Evolutionary conservation across 2,113 vertebrate species (phyloP).

Genomic region (Lampris megalopsis): DNA sequence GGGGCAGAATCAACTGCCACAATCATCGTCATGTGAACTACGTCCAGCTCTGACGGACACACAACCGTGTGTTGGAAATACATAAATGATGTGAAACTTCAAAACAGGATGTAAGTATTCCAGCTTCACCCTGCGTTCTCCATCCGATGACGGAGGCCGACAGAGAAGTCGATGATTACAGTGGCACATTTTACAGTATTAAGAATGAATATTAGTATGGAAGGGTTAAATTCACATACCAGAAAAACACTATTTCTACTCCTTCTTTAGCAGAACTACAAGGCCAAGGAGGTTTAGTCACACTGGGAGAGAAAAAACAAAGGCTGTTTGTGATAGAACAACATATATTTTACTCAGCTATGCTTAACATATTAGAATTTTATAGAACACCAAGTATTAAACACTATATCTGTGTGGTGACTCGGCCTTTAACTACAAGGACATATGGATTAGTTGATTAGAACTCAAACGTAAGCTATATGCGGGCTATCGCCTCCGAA

Average conservation of each 20-base stretch:
- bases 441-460: too few relatives aligned
- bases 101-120: not conserved
- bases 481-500: too few relatives aligned
- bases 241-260: not conserved
- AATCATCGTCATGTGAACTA: not conserved
- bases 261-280: not conserved
- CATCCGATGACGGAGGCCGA: too few relatives aligned
- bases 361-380: not conserved
- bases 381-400: too few relatives aligned
- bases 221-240: not conserved
- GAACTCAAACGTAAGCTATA: too few relatives aligned
- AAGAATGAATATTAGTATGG: not conserved
- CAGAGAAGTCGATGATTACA: not conserved
- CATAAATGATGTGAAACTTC: too few relatives aligned
- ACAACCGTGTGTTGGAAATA: not conserved
- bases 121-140: not conserved
- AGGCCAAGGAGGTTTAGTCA: not conserved
- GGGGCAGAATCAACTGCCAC: not conserved
- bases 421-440: too few relatives aligned
- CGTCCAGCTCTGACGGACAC: not conserved
- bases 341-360: not conserved
- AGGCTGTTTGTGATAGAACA: not conserved
- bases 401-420: too few relatives aligned
- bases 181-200: constrained; percentile 8
- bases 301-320: too few relatives aligned